phyloP scores from a whole-genome alignment of 2,888 invertebrate genomes.

The Drosophila meridiana region DNA sequence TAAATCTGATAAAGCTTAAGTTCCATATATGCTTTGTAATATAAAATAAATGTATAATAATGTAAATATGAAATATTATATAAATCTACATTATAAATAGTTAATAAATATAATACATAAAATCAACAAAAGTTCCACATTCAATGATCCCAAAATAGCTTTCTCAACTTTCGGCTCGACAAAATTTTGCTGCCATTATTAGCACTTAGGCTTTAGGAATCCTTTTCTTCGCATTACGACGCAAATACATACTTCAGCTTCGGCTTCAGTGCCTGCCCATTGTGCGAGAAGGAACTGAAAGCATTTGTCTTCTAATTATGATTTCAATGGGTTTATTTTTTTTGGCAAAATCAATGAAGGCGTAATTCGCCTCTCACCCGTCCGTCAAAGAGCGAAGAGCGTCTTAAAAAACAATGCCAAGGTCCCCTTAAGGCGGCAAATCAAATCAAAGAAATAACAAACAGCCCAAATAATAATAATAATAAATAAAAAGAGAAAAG shows the following conservation, averaged over 20 bases:
- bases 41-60: too few relatives aligned
- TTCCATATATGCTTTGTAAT: too few relatives aligned
- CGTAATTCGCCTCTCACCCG: constrained; percentile 82
- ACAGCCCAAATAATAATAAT: constrained; percentile 69
- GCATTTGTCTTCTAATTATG: constrained; percentile 77
- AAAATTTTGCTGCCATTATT: constrained; percentile 37
- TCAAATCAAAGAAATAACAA: constrained; percentile 78
- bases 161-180: constrained; percentile 23
- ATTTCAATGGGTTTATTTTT: constrained; percentile 49
- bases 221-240: constrained; percentile 45
- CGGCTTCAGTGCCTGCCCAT: constrained; percentile 46
- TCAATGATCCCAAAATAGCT: constrained; percentile 17
- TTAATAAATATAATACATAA: background rate
- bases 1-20: too few relatives aligned
- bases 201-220: constrained; percentile 45
- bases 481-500: constrained; percentile 37
- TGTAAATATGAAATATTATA: background rate
- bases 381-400: constrained; percentile 35
- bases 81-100: background rate
- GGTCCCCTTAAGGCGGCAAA: constrained; percentile 71
- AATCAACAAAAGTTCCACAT: background rate
- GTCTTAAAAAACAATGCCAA: constrained; percentile 45
- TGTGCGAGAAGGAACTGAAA: constrained; percentile 44
- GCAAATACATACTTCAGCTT: constrained; percentile 56
- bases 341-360: constrained; percentile 79